These are phyloP conservation scores for Alethe castanea DNA, from an alignment of 2,113 vertebrate species.

Conservation along the genomic window DNA sequence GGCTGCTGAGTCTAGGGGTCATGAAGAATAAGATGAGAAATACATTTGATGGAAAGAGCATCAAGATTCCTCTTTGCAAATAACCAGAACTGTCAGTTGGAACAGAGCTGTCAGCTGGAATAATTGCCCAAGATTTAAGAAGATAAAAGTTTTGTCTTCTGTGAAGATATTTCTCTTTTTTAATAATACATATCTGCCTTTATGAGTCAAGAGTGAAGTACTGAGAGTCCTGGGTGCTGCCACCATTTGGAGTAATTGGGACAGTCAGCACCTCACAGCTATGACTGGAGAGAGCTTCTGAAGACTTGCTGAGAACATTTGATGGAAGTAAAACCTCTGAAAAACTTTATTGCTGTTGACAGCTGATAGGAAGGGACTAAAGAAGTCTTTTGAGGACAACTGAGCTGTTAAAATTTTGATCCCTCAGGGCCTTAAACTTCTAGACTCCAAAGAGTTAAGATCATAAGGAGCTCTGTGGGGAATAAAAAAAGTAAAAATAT, in stretches of 20 bases:
- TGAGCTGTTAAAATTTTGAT: not conserved
- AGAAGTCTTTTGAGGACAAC: not conserved
- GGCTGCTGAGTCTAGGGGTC: not conserved
- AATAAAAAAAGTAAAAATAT: slow-evolving; percentile 1
- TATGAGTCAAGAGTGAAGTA: not conserved
- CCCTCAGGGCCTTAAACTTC: not conserved
- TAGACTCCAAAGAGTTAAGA: not conserved
- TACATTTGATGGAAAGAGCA: not conserved
- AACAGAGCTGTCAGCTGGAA: not conserved
- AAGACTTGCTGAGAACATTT: not conserved
- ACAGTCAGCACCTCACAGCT: not conserved
- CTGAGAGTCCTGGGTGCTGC: not conserved
- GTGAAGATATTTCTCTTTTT: not conserved
- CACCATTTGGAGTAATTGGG: not conserved
- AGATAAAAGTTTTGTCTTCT: not conserved
- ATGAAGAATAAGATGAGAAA: not conserved
- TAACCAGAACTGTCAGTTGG: not conserved
- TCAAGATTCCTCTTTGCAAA: not conserved
- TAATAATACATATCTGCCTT: not conserved
- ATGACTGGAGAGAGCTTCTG: not conserved
- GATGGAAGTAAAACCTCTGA: not conserved
- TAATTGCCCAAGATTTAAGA: not conserved
- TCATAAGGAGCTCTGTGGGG: not conserved
- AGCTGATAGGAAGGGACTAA: not conserved
- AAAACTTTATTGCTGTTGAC: not conserved